Percentiles rank a stretch among this genome's conserved stretches.
phyloP scores from a whole-genome alignment of 2,888 invertebrate species.

The Sinohyriopsis cumingii region DNA sequence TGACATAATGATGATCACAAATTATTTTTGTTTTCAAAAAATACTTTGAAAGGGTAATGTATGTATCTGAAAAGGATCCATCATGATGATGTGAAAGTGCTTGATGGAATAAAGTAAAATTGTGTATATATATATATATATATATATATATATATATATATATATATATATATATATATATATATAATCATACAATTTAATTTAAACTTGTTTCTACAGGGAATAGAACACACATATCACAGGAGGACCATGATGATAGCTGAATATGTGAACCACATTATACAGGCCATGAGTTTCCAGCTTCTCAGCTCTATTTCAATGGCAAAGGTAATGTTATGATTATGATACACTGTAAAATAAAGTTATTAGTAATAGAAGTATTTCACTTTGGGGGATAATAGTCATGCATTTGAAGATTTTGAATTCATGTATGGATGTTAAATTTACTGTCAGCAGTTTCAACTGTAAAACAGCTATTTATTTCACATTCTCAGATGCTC shows the following conservation, averaged over 20 bases:
- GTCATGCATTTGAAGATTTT: background rate
- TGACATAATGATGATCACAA: too few relatives aligned
- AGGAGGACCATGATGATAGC: constrained; percentile 81
- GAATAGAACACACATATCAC: constrained; percentile 82
- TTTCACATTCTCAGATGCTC: too few relatives aligned
- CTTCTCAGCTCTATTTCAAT: constrained; percentile 79
- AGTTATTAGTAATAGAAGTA: background rate
- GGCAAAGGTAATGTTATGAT: constrained; percentile 77
- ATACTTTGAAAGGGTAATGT: too few relatives aligned
- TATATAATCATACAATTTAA: background rate
- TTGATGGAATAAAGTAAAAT: too few relatives aligned
- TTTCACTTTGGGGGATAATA: background rate
- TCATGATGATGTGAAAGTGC: too few relatives aligned
- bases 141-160: too few relatives aligned
- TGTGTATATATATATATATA: too few relatives aligned
- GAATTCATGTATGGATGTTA: too few relatives aligned
- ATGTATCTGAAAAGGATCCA: too few relatives aligned
- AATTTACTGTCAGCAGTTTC: too few relatives aligned
- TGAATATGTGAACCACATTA: constrained; percentile 82
- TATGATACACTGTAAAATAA: background rate
- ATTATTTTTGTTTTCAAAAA: too few relatives aligned
- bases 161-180: background rate
- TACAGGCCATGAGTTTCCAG: constrained; percentile 86
- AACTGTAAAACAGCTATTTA: too few relatives aligned
- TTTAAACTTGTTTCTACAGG: constrained; percentile 59